Evolutionary conservation across 2,888 invertebrate species (phyloP).

Genomic region (Eupithecia centaureata): DNA sequence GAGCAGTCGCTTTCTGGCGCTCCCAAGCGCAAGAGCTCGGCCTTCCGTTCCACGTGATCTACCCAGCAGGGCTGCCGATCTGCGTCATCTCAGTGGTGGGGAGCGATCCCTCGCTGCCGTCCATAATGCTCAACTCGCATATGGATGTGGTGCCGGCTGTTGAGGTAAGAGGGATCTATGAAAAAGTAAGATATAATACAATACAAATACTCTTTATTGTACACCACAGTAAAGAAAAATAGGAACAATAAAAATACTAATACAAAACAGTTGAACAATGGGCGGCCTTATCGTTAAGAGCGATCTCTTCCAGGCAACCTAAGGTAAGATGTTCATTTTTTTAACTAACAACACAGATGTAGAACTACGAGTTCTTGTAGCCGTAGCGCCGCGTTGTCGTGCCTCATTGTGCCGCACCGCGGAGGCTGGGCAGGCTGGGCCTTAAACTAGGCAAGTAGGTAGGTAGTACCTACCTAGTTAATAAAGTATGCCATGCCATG

Average conservation of each 20-base stretch:
- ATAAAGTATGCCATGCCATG: not conserved
- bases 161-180: constrained; percentile 77
- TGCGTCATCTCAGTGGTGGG: constrained; percentile 90
- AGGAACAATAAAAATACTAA: no score
- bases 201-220: no score
- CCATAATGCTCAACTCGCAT: constrained; percentile 95
- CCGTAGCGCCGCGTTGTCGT: not conserved
- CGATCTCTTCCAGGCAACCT: no score
- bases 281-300: no score
- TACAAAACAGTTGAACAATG: no score
- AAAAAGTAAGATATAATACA: no score
- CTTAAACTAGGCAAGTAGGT: no score
- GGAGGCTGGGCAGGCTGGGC: no score
- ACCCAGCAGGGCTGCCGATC: constrained; percentile 68
- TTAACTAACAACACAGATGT: no score
- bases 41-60: constrained; percentile 85
- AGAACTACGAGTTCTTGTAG: not conserved
- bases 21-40: constrained; percentile 87
- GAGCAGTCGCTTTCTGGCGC: constrained; percentile 88
- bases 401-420: not conserved
- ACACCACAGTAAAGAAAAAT: no score
- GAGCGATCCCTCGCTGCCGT: constrained; percentile 86
- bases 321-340: no score
- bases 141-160: constrained; percentile 97
- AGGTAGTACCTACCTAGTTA: no score